These are phyloP conservation scores for Cephus runcator DNA, from an alignment of 2,888 invertebrate genomes.

Conservation along the genomic window DNA sequence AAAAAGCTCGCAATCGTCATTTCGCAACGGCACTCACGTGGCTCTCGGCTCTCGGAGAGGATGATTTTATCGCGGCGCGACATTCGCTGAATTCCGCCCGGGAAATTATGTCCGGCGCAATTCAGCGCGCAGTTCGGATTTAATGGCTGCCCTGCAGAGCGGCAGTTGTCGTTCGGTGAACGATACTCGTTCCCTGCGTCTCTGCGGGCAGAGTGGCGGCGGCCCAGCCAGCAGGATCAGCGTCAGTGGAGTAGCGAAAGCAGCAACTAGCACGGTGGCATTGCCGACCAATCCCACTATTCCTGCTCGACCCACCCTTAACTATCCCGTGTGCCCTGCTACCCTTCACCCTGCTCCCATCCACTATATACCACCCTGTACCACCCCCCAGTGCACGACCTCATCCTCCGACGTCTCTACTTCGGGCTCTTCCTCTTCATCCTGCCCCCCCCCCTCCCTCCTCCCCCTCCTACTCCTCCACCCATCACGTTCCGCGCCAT, in stretches of 20 bases:
- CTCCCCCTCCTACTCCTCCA: slow-evolving; percentile 5
- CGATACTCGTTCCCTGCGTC: slow-evolving; percentile 1
- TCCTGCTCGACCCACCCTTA: background rate
- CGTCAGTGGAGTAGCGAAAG: background rate
- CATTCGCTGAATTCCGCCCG: slow-evolving; percentile 21
- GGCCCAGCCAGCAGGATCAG: background rate
- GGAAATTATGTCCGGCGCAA: slow-evolving; percentile 24
- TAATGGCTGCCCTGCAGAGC: slow-evolving; percentile 10
- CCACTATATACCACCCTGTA: background rate
- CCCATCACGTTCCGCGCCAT: slow-evolving; percentile 40
- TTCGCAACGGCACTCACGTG: background rate
- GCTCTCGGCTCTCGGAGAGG: background rate
- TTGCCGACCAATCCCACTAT: background rate
- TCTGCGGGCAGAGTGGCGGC: background rate
- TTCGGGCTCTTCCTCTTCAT: slow-evolving; percentile 16
- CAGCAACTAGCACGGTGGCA: background rate
- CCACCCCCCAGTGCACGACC: slow-evolving; percentile 9
- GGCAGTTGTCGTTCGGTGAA: slow-evolving; percentile 1
- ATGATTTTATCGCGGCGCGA: slow-evolving; percentile 19
- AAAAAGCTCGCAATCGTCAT: slow-evolving; percentile 8
- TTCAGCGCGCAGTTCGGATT: slow-evolving; percentile 20
- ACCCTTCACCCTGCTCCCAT: slow-evolving; percentile 3
- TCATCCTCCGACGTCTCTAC: slow-evolving; percentile 25
- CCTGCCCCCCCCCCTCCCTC: background rate
- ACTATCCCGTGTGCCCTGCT: background rate